Evolutionary conservation across 2,797 vertebrate species (phyloP).

Genomic region (Typhlichthys eigenmanni): DNA sequence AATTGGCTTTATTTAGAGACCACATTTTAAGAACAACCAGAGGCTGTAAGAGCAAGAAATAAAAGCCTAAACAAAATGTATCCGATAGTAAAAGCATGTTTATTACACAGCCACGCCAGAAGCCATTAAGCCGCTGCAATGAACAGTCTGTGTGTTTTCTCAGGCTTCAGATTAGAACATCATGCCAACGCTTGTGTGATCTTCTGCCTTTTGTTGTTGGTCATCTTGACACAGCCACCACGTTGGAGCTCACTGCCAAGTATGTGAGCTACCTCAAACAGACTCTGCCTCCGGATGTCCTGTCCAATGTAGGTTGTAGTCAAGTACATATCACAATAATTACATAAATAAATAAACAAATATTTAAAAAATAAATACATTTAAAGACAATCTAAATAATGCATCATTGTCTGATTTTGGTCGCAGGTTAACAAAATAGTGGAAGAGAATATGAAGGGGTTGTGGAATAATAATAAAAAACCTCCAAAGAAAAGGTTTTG

Average conservation of each 20-base stretch:
- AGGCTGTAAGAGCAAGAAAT: too few relatives aligned
- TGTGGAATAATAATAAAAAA: background rate
- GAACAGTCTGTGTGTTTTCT: background rate
- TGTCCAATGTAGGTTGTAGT: slow-evolving; percentile 5
- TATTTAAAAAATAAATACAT: background rate
- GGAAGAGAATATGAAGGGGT: slow-evolving; percentile 3
- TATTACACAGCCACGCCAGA: too few relatives aligned
- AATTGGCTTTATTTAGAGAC: too few relatives aligned
- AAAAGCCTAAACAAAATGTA: too few relatives aligned
- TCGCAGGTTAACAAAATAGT: slow-evolving; percentile 9
- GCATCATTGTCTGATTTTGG: slow-evolving; percentile 1
- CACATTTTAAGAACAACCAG: too few relatives aligned
- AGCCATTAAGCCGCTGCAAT: background rate
- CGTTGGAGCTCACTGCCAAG: slow-evolving; percentile 8
- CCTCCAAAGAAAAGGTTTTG: slow-evolving; percentile 6
- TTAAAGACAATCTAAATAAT: background rate
- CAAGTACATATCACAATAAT: background rate
- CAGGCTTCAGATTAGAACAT: slow-evolving; percentile 22
- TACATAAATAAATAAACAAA: too few relatives aligned
- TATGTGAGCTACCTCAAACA: slow-evolving; percentile 16
- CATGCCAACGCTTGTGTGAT: slow-evolving; percentile 6
- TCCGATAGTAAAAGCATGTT: too few relatives aligned
- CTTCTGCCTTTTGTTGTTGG: slow-evolving; percentile 16
- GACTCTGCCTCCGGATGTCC: slow-evolving; percentile 17
- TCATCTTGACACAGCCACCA: slow-evolving; percentile 16